Evolutionary conservation across 2,888 invertebrate species (phyloP), one percentile per base, ranked within the genome.

Genomic region (Lymantria monacha): DNA sequence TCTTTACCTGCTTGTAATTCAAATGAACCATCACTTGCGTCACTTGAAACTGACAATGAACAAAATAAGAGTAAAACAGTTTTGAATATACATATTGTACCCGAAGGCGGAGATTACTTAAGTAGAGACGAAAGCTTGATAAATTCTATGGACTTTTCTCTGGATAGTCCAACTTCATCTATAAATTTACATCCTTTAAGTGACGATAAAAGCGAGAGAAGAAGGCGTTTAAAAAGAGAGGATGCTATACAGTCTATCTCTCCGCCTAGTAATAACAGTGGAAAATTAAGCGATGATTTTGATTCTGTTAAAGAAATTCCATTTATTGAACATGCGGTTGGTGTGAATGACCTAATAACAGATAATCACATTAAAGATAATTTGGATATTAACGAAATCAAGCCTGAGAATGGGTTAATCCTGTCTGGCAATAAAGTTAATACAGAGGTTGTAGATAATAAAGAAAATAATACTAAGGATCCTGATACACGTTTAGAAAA

Each of bases 201-300:
- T 43, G 83, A 85, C 53, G 87, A 89, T 59, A 84, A 78, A 63
- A 88, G 74, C 56, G 90, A 91, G 71, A 79, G 82, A 49, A 76
- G 91, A 53, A 91, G 91, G 59, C 88, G 84, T 59, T 70, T 92
- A 46, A 91, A 88, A 74, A 74, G 92, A 55, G 92, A 91, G 75
- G 91, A 92, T 59, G 92, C 92, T n/a, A 77, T 92, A 49, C 92
- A 92, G 62, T 87, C 91, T 9, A 72, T 89, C 50, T 88, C 92
- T 7, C 92, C 92, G 3, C 87, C 87, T 1, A 91, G 85, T 65
- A 87, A 87, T 61, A 87, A 88, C 54, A 88, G 90, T 57, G 86
- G 85, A 8, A 91, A 88, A 70, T 69, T 85, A 51, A 92, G 91
- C 53, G 91, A 90, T 64, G 91, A 89, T 50, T 66, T 81, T 3